Percentiles rank a stretch among this genome's conserved stretches.
Evolutionary conservation across 2,797 vertebrate genomes (phyloP).

Genomic region (Netta rufina): DNA sequence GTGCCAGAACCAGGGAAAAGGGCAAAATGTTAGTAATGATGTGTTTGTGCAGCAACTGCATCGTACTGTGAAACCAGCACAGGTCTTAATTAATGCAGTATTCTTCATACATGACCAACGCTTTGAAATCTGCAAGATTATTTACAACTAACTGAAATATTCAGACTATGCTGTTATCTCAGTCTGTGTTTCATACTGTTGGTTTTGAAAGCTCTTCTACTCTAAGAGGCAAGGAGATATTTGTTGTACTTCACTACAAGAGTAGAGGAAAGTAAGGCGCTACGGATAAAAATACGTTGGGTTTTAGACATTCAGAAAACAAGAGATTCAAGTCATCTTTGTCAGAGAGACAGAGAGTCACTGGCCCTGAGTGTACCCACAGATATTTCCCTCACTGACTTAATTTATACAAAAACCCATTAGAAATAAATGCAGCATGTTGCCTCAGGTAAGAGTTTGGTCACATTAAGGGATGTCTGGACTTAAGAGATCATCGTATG

Average conservation of each 20-base stretch:
- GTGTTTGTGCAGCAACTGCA: not conserved
- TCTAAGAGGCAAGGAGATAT: not conserved
- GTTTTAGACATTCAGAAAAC: not conserved
- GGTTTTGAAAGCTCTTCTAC: not conserved
- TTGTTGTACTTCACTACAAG: not conserved
- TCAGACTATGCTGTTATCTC: not conserved
- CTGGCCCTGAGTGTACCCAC: not conserved
- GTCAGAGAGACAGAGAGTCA: not conserved
- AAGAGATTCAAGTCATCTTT: not conserved
- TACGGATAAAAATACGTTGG: not conserved
- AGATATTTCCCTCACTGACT: not conserved
- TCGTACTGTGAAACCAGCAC: not conserved
- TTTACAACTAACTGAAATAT: slow-evolving; percentile 9
- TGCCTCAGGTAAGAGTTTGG: not conserved
- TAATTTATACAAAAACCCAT: not conserved
- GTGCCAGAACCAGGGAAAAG: slow-evolving; percentile 2
- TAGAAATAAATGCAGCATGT: not conserved
- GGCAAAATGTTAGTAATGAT: not conserved
- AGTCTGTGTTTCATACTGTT: not conserved
- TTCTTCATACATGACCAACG: not conserved
- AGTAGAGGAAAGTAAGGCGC: not conserved
- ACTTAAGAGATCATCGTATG: not conserved
- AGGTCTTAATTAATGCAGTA: slow-evolving; percentile 15
- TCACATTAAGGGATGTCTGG: not conserved
- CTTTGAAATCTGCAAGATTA: not conserved